Base-by-base conservation (phyloP, 2,888 invertebrate genomes). In the Lasioglossum leucozonium region DNA sequence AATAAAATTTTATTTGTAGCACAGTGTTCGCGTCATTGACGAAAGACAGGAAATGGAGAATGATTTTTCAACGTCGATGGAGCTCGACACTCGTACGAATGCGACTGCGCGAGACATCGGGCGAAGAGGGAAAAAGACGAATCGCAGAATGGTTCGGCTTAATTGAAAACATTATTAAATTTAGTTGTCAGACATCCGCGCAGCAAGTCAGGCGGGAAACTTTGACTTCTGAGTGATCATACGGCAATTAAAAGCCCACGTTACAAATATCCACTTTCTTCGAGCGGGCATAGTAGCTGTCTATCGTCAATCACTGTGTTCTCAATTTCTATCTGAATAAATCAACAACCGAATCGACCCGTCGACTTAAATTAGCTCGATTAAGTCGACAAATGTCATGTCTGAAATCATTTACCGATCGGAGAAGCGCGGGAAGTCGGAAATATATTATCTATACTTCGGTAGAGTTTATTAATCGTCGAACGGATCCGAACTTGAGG, bases 351-450 rank as follows among this genome's bases (percentile, higher is more conserved):
- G 83, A 77, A 83, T 73, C 76, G 83, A 77, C 83, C 72, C n/a
- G 82, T 82, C 77, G 34, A 82, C 77, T 83, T 69, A 72, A 82
- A 83, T 83, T 83, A 83, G 55, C 55, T 40, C 69, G 30, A 67
- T 62, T 75, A 6, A 37, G 51, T 16, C 42, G n/a, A 51, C 62
- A n/a, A 72, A 77, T 51, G 42, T 79, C 51, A 73, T 62, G n/a
- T 44, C 40, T 40, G 65, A 62, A 81, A 72, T 65, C 75, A 34
- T 65, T 76, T 44, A 51, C 4, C 82, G 71, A 71, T 71, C 72
- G 30, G 58, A n/a, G 75, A 75, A 42, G 44, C 44, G 6, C 40
- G 44, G 26, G 26, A 62, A 6, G 58, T 13, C 58, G n/a, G 16
- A 62, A 62, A 16, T 62, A 62, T 16, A 30, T 13, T 26, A 58